Evolutionary conservation across 2,888 invertebrate genomes (phyloP).

Genomic region (Cancer borealis): DNA sequence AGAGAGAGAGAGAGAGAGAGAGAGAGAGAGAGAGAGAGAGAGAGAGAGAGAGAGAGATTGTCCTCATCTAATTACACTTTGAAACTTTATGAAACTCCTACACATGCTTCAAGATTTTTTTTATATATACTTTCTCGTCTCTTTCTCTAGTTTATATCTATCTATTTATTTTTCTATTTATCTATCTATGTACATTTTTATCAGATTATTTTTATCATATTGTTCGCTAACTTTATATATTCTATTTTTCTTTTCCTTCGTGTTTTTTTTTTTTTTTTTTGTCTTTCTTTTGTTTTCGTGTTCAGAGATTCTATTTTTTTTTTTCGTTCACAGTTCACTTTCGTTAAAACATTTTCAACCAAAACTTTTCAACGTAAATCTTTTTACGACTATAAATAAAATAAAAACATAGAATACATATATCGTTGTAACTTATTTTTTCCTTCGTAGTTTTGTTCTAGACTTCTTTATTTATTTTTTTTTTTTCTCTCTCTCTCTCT

Average conservation of each 20-base stretch:
- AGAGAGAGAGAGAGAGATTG: neutral
- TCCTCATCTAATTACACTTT: neutral
- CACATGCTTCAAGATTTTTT: too few species aligned
- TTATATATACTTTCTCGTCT: too few species aligned
- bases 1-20: neutral
- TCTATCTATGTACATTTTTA: too few species aligned
- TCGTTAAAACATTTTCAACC: neutral
- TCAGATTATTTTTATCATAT: too few species aligned
- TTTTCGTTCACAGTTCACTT: neutral
- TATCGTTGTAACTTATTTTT: neutral
- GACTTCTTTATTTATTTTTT: neutral
- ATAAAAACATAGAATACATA: neutral
- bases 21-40: neutral
- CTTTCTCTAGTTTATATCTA: too few species aligned
- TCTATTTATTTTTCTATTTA: too few species aligned
- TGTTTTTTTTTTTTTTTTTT: neutral
- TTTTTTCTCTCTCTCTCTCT: neutral
- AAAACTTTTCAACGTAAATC: neutral
- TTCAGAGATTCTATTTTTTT: neutral
- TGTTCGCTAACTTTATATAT: too few species aligned
- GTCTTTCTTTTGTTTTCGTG: neutral
- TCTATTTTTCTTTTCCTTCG: neutral
- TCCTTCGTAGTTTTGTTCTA: neutral
- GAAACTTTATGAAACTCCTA: neutral
- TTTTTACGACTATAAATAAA: neutral